Percentiles rank a stretch among this genome's conserved stretches.
phyloP scores from a whole-genome alignment of 2,797 vertebrate genomes.

The Notolepis coatsorum region DNA sequence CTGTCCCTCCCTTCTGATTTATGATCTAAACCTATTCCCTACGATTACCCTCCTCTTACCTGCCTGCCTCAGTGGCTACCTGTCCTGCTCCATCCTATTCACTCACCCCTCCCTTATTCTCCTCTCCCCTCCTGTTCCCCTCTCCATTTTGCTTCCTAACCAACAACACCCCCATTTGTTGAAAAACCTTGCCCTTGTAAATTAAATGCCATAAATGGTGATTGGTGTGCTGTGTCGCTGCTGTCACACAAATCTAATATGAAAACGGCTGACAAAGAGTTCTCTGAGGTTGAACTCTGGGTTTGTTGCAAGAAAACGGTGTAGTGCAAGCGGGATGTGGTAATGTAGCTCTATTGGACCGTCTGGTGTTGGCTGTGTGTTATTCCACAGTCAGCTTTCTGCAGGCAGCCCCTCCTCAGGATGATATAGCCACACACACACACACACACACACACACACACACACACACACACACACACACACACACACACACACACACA shows the following conservation, averaged over 20 bases:
- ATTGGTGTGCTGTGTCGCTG: not conserved
- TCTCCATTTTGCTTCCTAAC: not conserved
- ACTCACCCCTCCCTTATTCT: too few relatives aligned
- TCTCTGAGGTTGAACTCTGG: not conserved
- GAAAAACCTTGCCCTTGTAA: not conserved
- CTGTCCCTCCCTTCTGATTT: constrained; percentile 20
- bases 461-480: not conserved
- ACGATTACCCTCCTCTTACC: too few relatives aligned
- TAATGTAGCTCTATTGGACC: not conserved
- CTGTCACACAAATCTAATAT: not conserved
- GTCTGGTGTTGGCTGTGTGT: constrained; percentile 1
- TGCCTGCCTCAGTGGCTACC: not conserved
- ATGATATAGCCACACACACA: constrained; percentile 38
- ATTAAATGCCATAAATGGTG: not conserved
- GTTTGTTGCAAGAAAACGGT: not conserved
- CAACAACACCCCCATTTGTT: not conserved
- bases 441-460: too few relatives aligned
- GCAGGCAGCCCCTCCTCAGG: constrained; percentile 32
- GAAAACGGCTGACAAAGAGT: not conserved
- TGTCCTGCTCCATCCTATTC: too few relatives aligned
- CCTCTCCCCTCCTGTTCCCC: not conserved
- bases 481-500: constrained; percentile 25
- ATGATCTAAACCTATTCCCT: constrained; percentile 1
- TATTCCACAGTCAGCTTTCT: constrained; percentile 5
- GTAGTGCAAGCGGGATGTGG: not conserved